Evolutionary conservation across 2,113 vertebrate genomes (phyloP), one percentile per base, ranked within the genome.

Genomic region (Panthera leo): DNA sequence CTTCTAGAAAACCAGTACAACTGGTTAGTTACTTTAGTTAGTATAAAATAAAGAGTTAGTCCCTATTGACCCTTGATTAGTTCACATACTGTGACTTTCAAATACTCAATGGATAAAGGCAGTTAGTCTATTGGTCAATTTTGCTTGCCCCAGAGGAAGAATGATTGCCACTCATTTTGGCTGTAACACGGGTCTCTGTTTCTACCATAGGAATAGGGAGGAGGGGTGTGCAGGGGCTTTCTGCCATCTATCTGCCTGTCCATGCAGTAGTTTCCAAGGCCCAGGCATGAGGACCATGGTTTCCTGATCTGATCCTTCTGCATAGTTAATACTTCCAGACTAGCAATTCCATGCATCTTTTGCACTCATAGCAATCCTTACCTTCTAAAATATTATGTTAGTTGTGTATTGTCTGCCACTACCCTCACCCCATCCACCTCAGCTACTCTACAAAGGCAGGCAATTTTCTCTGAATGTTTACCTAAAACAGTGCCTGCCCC

Each of bases 21-120:
- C 16, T 53, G 29, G 65, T 45, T 45, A 45, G 45, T 45, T 80
- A 21, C 48, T 27, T 29, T 42, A 58, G 23, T 67, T 75, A 85
- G 10, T 25, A 39, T 10, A 51, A 94, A 82, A 71, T 21, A 53
- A 29, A 51, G 21, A 58, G 23, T 45, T 45, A 45, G 10, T 51
- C 9, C 29, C 42, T 82, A 25, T 55, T 89, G n/a, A 75, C 51
- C 14, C 15, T 88, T 97, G 51, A 34, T 67, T 97, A 39, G 11
- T 36, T 95, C 85, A 92, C 10, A 51, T 67, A 7, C 63, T 58
- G 9, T 80, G 48, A 78, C 51, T 95, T 93, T 85, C 34, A 88
- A 45, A 12, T 2, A 67, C 27, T 96, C 58, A 36, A 0, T 19
- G 34, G 25, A 84, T 79, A 82, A 78, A 21, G 23, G 21, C 19